Conservation (phyloP, 1,140 invertebrate genomes). For the Drosophila chauvacae region DNA sequence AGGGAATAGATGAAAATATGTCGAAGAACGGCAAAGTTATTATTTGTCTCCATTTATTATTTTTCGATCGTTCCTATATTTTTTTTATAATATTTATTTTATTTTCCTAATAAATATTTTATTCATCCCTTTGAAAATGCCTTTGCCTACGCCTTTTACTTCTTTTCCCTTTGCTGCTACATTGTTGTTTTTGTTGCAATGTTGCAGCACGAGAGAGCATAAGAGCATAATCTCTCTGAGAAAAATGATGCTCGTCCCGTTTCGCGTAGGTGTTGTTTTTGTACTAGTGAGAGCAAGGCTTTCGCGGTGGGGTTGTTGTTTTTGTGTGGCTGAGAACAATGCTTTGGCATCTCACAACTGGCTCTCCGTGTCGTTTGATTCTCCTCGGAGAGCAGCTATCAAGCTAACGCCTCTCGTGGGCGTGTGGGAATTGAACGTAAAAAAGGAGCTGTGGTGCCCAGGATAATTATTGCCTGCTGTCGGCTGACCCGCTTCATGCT, state of each 20-base stretch:
- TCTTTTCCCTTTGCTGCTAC: constrained; percentile 5
- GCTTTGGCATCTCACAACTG: neutral
- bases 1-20: no score
- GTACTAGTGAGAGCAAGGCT: constrained; percentile 1
- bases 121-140: neutral
- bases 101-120: no score
- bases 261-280: constrained; percentile 28
- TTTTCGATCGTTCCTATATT: no score
- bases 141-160: constrained; percentile 7
- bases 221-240: constrained; percentile 7
- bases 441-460: constrained; percentile 50
- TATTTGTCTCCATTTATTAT: no score
- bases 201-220: constrained; percentile 39
- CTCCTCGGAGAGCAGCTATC: neutral
- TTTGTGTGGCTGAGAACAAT: neutral
- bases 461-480: constrained; percentile 55
- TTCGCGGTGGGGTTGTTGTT: neutral
- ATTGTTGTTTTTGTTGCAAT: constrained; percentile 54
- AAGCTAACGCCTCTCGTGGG: constrained; percentile 30
- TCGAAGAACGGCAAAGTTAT: no score
- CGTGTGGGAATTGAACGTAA: constrained; percentile 54
- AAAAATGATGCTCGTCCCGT: constrained; percentile 14
- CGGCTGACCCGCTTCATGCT: constrained; percentile 69
- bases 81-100: no score
- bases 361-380: constrained; percentile 2